Conservation (phyloP, 2,113 vertebrate genomes). For the Clarias gariepinus region DNA sequence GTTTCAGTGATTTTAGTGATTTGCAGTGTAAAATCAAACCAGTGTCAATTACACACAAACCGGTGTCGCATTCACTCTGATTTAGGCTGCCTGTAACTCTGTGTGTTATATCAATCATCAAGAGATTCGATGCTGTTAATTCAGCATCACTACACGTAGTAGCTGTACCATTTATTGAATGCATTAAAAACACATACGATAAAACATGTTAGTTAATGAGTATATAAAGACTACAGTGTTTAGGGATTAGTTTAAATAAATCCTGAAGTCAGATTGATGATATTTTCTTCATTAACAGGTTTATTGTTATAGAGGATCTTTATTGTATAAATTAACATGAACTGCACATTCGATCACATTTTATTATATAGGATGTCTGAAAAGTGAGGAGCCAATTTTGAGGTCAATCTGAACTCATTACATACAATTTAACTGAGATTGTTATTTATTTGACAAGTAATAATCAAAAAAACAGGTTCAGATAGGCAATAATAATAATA, state of each 20-base stretch:
- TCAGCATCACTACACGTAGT: background rate
- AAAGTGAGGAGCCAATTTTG: background rate
- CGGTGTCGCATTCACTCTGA: background rate
- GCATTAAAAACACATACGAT: background rate
- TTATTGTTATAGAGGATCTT: background rate
- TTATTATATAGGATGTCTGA: background rate
- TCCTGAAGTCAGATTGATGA: background rate
- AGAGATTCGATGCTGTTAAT: background rate
- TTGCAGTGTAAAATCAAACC: background rate
- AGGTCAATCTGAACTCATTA: no score
- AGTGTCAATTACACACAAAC: background rate
- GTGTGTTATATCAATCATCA: background rate
- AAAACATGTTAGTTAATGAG: background rate
- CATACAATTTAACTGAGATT: no score
- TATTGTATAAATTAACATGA: background rate
- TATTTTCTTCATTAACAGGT: background rate
- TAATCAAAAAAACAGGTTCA: background rate
- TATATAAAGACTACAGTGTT: background rate
- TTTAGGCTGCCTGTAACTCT: background rate
- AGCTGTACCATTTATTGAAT: background rate
- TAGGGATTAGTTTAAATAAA: background rate
- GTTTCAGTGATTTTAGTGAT: background rate
- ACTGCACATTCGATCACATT: background rate
- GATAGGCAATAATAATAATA: no score
- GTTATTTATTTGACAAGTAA: background rate